phyloP scores from a whole-genome alignment of 2,888 invertebrate genomes.

The Corythucha ciliata region DNA sequence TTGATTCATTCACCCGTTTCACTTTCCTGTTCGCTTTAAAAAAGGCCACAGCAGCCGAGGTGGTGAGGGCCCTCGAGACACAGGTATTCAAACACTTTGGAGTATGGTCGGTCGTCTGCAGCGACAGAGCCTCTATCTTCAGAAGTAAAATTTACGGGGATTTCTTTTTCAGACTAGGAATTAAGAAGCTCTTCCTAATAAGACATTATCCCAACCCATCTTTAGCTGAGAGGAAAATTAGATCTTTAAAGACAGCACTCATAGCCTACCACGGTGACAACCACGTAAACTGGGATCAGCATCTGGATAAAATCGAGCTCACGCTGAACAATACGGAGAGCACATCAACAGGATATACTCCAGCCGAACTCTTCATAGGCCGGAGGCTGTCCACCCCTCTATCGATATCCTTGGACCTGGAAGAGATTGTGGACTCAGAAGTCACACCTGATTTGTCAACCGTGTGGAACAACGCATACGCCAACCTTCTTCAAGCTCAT shows the following conservation, averaged over 20 bases:
- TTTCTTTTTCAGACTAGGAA: conserved; percentile 8
- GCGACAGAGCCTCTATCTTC: conserved; percentile 12
- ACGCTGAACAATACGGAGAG: conserved; percentile 11
- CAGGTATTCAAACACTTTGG: conserved; percentile 13
- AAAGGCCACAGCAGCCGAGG: background rate
- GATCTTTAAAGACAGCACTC: conserved; percentile 14
- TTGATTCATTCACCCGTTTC: conserved; percentile 13
- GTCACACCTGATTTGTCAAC: background rate
- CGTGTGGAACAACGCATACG: conserved; percentile 6
- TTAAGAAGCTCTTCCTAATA: background rate
- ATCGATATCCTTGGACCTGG: conserved; percentile 11
- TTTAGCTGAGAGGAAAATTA: conserved; percentile 13
- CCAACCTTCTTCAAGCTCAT: conserved; percentile 7
- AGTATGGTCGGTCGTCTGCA: background rate
- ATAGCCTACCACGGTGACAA: conserved; percentile 2
- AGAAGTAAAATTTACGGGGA: background rate
- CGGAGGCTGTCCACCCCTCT: conserved; percentile 9
- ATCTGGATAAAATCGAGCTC: conserved; percentile 2
- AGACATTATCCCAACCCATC: conserved; percentile 14
- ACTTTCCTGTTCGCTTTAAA: conserved; percentile 3
- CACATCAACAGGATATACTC: conserved; percentile 13
- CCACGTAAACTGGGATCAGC: conserved; percentile 13
- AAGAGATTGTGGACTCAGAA: too few species aligned
- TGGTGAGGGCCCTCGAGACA: conserved; percentile 6
- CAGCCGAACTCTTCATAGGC: conserved; percentile 15